Base-by-base conservation (phyloP, 2,113 vertebrate genomes). In the Oncorhynchus kisutch region DNA sequence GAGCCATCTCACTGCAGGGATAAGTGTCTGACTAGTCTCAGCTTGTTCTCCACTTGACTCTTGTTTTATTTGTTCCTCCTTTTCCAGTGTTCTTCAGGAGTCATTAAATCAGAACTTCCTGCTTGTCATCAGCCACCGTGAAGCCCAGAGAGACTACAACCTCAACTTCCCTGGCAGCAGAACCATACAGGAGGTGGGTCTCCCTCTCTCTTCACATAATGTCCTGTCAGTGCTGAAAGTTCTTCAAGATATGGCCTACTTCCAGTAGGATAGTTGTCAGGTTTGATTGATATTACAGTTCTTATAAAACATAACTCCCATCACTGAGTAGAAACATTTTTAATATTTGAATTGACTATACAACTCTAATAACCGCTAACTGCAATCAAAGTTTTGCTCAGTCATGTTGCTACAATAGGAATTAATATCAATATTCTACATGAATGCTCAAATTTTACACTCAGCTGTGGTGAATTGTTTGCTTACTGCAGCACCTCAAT, bases 71-170 rank as follows among this genome's bases (percentile, higher is more conserved):
- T 78, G 72, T 31, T 6, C 25, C 49, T 72, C 12, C 16, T 54
- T 72, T 69, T 75, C 67, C 70, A 99, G 97, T 91, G 93, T 94
- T 94, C 95, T 96, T 84, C 96, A 95, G 92, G 98, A 99, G 87
- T 96, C 96, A 87, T 95, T 97, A 96, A 98, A 96, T 94, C 96
- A 99, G 91, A 99, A 95, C 95, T 99, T 96, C 94, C 95, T 98
- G 93, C 95, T 99, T 92, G 94, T 99, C 76, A 93, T 99, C 94
- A 97, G 94, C 92, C 97, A 99, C 92, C 94, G 95, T 81, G 97
- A 99, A 93, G 96, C 96, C 89, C 97, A 99, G 96, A 96, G 94
- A 93, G 97, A 99, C 89, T 99, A 99, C 95, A 99, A 87, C 94
- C 96, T 99, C 92, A 97, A 99, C 95, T 99, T 99, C 94, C 98